These are phyloP conservation scores for Synergus umbraculus DNA, from an alignment of 2,888 invertebrate species.

Conservation along the genomic window DNA sequence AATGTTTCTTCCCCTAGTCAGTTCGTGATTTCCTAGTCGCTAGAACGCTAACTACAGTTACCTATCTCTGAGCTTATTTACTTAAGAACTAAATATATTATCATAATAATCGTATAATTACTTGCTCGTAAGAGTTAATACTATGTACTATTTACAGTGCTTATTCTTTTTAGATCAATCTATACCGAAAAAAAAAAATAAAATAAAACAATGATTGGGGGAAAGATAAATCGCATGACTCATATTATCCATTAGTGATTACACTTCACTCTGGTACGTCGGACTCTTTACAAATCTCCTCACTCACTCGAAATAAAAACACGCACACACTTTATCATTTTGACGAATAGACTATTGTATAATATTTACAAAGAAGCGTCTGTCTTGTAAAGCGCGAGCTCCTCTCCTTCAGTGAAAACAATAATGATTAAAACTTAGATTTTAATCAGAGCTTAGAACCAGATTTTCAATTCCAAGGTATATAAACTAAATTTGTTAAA, in stretches of 20 bases:
- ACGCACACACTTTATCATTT: conserved; percentile 66
- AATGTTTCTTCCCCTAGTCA: conserved; percentile 67
- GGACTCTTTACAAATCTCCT: conserved; percentile 52
- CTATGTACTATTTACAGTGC: conserved; percentile 77
- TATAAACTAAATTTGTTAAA: conserved; percentile 10
- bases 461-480: not conserved
- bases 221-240: conserved; percentile 53
- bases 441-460: not conserved
- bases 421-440: conserved; percentile 26
- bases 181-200: conserved; percentile 62
- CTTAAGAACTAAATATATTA: conserved; percentile 67
- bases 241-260: conserved; percentile 52
- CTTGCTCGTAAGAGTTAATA: conserved; percentile 74
- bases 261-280: conserved; percentile 48
- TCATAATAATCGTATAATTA: conserved; percentile 74
- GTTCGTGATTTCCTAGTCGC: conserved; percentile 73
- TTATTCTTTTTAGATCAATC: conserved; percentile 64
- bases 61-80: conserved; percentile 64
- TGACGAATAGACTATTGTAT: conserved; percentile 52
- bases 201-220: conserved; percentile 43
- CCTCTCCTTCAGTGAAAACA: conserved; percentile 20
- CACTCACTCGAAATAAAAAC: conserved; percentile 75
- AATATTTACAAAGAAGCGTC: conserved; percentile 55
- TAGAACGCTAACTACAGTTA: conserved; percentile 74
- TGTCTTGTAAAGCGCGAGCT: conserved; percentile 32